A percentile compares a stretch with the other conserved stretches of the same genome.
These are phyloP conservation scores for Hypsopygia costalis DNA, from an alignment of 2,888 invertebrate species.

Conservation along the genomic window DNA sequence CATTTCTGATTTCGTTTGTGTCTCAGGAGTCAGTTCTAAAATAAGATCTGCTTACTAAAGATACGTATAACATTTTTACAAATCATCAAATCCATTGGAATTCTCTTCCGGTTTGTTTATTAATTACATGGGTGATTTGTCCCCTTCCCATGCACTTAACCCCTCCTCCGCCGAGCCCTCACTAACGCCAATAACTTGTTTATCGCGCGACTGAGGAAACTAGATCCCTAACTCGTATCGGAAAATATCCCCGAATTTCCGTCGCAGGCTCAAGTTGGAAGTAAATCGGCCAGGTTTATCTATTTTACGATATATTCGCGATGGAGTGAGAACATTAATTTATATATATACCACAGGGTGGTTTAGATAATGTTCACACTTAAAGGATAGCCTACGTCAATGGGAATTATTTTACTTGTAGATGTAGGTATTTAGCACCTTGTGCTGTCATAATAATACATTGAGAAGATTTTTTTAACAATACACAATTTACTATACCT, in stretches of 20 bases:
- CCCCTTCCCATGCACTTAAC: slow-evolving; percentile 17
- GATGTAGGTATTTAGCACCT: too few relatives aligned
- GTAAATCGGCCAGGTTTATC: slow-evolving; percentile 11
- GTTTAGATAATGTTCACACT: too few relatives aligned
- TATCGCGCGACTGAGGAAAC: slow-evolving; percentile 67
- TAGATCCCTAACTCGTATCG: slow-evolving; percentile 62
- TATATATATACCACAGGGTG: too few relatives aligned
- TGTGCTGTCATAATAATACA: too few relatives aligned
- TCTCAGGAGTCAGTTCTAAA: too few relatives aligned
- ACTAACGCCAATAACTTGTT: slow-evolving; percentile 67
- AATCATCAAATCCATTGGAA: slow-evolving; percentile 56
- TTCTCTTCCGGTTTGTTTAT: slow-evolving; percentile 60
- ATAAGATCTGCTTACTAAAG: background rate
- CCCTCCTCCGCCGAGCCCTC: slow-evolving; percentile 30
- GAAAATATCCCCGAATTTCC: slow-evolving; percentile 63
- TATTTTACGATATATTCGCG: slow-evolving; percentile 1
- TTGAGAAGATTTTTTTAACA: too few relatives aligned
- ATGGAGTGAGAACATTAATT: slow-evolving; percentile 11
- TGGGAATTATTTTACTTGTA: too few relatives aligned
- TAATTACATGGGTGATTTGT: slow-evolving; percentile 61
- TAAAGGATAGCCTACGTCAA: too few relatives aligned
- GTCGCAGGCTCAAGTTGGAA: slow-evolving; percentile 25
- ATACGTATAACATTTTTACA: slow-evolving; percentile 40
- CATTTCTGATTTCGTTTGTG: too few relatives aligned
- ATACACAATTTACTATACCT: too few relatives aligned